Percentiles rank a stretch among this genome's conserved stretches.
phyloP scores from a whole-genome alignment of 2,888 invertebrate species.

The Cheilosia variabilis region DNA sequence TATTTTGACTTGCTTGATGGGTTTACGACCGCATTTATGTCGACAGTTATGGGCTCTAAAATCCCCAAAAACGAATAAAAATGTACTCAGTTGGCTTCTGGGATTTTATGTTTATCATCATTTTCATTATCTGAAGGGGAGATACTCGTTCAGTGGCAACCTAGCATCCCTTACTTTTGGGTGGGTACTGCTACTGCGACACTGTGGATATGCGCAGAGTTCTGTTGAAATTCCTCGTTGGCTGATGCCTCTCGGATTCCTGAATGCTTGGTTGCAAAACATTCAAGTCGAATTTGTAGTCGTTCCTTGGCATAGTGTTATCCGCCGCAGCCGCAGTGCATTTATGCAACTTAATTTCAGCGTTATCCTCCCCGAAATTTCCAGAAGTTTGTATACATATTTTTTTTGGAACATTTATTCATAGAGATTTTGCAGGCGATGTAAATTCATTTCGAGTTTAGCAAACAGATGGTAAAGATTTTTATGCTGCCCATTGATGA shows the following conservation, averaged over 20 bases:
- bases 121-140: background rate
- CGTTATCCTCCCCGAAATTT: background rate
- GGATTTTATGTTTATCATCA: background rate
- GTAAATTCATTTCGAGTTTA: too few relatives aligned
- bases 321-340: background rate
- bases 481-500: too few relatives aligned
- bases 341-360: background rate
- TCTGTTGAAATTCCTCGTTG: background rate
- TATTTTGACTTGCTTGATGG: slow-evolving; percentile 35
- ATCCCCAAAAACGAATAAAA: background rate
- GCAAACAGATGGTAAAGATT: too few relatives aligned
- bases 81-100: background rate
- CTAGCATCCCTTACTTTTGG: background rate
- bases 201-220: background rate
- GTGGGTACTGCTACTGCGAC: background rate
- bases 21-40: slow-evolving; percentile 31
- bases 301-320: background rate
- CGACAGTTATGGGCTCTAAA: slow-evolving; percentile 32
- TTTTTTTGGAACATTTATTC: too few relatives aligned
- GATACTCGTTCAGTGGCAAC: background rate
- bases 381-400: too few relatives aligned
- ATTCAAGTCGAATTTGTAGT: background rate
- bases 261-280: slow-evolving; percentile 11
- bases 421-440: too few relatives aligned
- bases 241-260: background rate